Conservation (phyloP, 2,888 invertebrate species). For the Tolmerus cingulatus region DNA sequence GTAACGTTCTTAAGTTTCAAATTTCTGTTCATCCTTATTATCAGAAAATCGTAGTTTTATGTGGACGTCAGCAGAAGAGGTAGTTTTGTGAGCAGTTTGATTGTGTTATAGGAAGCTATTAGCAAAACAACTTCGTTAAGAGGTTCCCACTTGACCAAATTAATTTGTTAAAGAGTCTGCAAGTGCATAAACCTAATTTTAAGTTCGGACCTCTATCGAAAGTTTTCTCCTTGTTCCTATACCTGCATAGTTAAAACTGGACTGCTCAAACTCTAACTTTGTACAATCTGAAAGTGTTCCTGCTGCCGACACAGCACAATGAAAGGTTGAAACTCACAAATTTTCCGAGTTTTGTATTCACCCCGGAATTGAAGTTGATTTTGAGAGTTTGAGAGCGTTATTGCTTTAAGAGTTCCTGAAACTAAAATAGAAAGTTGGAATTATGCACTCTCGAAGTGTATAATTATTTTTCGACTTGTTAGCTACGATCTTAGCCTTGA, state of each 20-base stretch:
- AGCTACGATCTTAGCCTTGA: background rate
- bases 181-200: background rate
- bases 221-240: background rate
- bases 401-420: background rate
- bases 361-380: background rate
- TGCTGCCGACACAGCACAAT: too few species aligned
- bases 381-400: background rate
- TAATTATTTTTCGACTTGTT: background rate
- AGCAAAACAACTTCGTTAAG: background rate
- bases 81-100: too few species aligned
- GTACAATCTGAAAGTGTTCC: background rate
- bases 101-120: background rate
- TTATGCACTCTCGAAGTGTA: background rate
- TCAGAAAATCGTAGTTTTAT: background rate
- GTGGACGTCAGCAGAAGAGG: too few species aligned
- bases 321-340: too few species aligned
- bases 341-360: too few species aligned
- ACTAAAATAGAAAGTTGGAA: background rate
- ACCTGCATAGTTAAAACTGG: background rate
- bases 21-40: background rate
- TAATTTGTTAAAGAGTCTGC: background rate
- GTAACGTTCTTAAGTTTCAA: background rate
- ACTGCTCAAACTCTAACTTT: background rate
- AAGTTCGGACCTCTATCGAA: background rate
- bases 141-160: background rate